Conservation (phyloP, 2,888 invertebrate species). For the Philaethria dido region DNA sequence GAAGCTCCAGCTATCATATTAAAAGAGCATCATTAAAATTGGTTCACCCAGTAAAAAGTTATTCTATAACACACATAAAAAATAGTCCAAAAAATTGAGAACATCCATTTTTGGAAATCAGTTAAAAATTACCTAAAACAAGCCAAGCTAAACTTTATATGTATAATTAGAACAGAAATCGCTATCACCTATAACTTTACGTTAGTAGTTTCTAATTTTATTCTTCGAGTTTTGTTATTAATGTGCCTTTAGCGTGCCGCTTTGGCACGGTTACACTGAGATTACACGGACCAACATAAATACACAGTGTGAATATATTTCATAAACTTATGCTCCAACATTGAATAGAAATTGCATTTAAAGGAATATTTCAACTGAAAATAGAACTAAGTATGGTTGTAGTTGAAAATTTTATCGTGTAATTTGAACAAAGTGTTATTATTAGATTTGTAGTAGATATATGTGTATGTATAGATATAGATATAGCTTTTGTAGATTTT, state of each 20-base stretch:
- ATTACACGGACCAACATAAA: constrained; percentile 69
- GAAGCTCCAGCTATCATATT: too few relatives aligned
- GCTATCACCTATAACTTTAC: constrained; percentile 41
- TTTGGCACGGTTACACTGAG: constrained; percentile 62
- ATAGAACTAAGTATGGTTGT: constrained; percentile 24
- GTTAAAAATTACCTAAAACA: too few relatives aligned
- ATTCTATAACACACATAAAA: too few relatives aligned
- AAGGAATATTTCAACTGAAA: constrained; percentile 36
- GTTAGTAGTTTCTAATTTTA: constrained; percentile 44
- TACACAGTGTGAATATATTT: constrained; percentile 44
- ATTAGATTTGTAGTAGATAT: constrained; percentile 16
- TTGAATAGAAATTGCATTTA: constrained; percentile 40
- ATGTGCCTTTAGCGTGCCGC: constrained; percentile 76
- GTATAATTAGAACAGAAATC: constrained; percentile 28
- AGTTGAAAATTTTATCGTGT: constrained; percentile 27
- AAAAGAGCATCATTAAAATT: too few relatives aligned
- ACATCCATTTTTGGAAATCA: too few relatives aligned
- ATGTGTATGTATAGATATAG: background rate
- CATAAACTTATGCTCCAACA: constrained; percentile 39
- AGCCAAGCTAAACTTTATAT: background rate
- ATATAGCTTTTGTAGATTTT: background rate
- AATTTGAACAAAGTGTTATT: constrained; percentile 26
- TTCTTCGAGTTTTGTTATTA: constrained; percentile 71
- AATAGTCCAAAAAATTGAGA: too few relatives aligned
- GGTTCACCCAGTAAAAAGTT: too few relatives aligned